Percentiles rank a stretch among this genome's conserved stretches.
These are phyloP conservation scores for Hipposideros larvatus DNA, from an alignment of 2,797 vertebrate species.

Conservation along the genomic window DNA sequence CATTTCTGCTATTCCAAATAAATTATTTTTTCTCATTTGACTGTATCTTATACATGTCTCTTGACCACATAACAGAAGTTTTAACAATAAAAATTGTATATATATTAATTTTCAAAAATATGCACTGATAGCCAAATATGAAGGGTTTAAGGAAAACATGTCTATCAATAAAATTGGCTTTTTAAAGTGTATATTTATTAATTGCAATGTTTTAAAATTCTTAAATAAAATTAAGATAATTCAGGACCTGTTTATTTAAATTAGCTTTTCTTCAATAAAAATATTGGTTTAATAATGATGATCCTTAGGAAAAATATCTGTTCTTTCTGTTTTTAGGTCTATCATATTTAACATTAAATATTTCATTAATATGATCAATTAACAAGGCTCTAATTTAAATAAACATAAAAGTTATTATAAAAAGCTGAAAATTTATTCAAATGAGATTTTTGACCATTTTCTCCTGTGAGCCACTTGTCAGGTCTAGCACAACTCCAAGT, in stretches of 20 bases:
- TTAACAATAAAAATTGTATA: neutral
- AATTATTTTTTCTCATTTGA: neutral
- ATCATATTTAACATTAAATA: neutral
- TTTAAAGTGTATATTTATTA: neutral
- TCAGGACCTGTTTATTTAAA: neutral
- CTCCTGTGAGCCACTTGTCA: neutral
- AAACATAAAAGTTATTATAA: neutral
- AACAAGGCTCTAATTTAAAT: neutral
- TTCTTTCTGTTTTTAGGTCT: neutral
- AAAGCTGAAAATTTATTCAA: neutral
- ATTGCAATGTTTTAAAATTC: neutral
- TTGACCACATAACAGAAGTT: neutral
- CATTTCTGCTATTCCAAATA: neutral
- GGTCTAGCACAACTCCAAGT: neutral
- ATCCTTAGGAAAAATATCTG: neutral
- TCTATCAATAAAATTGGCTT: neutral
- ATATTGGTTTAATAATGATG: neutral
- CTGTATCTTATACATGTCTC: neutral
- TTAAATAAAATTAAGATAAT: neutral
- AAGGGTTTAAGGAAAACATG: neutral
- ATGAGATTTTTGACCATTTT: neutral
- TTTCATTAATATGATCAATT: neutral
- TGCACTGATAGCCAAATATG: neutral
- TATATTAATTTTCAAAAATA: neutral
- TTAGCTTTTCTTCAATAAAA: neutral